Base-by-base conservation (phyloP, 2,888 invertebrate species). In the Sarcophaga caerulescens region DNA sequence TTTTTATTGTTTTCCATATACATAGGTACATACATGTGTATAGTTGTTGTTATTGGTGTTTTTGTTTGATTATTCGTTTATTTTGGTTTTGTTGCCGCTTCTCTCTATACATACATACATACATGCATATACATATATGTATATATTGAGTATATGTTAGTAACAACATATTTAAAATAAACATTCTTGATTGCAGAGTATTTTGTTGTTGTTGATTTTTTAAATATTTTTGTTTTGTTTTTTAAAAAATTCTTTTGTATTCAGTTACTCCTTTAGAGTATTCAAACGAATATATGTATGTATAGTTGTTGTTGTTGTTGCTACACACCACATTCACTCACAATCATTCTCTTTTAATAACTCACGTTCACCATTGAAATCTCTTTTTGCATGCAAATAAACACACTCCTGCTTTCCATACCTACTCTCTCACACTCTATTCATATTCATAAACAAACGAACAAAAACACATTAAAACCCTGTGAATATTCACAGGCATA, bases 331-430 rank as follows among this genome's bases (percentile, higher is more conserved):
- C 0, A 35, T 19, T 60, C 75, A 83, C 52, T 62, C 25, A 23
- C 68, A 63, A 62, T 62, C 60, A 70, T 21, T 52, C 66, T 19
- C 23, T 44, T 35, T 35, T 21, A 69, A 21, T 52, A 66, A 73
- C 66, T 78, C 74, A 69, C 59, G 70, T 82, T 47, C 70, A 71
- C 76, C 65, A 82, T 75, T 84, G 69, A 79, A 74, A 63, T 62
- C 44, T 62, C 35, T 74, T 45, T 69, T 63, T 68, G 76, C 82
- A 73, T 81, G 84, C 85, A 87, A 85, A 77, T 84, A 85, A 35
- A 10, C 35, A 35, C 0, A 35, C 35, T 35, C 35, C 35, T 35
- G 35, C 35, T 35, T 35, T 35, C 8, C 35, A 35, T 35, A 35
- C n/a, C n/a, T 2, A 35, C 35, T 35, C 35, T 35, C 35, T 35